These are phyloP conservation scores for Megalonaias nervosa DNA, from an alignment of 1,140 invertebrate genomes.

Conservation along the genomic window DNA sequence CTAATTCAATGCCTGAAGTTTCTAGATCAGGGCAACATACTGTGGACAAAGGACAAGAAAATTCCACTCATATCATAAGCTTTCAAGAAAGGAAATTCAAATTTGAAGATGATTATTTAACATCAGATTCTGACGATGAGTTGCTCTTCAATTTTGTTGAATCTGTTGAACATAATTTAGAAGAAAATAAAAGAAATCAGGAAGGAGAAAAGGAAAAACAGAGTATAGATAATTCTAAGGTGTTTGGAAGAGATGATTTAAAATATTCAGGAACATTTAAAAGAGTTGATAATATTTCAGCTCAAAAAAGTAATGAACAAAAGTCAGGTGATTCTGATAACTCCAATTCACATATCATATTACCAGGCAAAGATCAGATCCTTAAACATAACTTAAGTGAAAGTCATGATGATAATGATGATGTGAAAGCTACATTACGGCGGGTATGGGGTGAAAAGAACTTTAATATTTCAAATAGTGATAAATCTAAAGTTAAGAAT, in stretches of 20 bases:
- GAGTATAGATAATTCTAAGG: neutral
- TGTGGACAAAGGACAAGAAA: conserved; percentile 1
- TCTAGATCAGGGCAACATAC: neutral
- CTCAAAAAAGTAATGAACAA: neutral
- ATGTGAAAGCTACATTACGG: conserved; percentile 31
- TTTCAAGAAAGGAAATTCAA: neutral
- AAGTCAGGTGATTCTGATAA: neutral
- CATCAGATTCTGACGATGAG: neutral
- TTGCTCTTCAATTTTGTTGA: neutral
- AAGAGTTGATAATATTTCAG: neutral
- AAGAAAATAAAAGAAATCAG: neutral
- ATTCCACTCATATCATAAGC: neutral
- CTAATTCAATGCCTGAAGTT: neutral
- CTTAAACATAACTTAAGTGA: too few species aligned
- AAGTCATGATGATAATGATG: neutral
- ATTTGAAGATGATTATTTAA: neutral
- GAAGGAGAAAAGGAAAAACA: neutral
- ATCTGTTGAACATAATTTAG: neutral
- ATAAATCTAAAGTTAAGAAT: neutral
- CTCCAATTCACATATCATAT: neutral
- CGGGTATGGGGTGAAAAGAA: conserved; percentile 34
- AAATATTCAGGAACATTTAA: neutral
- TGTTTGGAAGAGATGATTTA: neutral
- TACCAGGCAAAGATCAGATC: neutral
- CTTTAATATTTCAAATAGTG: conserved; percentile 9